Conservation (phyloP, 2,888 invertebrate genomes). For the Sarcophaga caerulescens region DNA sequence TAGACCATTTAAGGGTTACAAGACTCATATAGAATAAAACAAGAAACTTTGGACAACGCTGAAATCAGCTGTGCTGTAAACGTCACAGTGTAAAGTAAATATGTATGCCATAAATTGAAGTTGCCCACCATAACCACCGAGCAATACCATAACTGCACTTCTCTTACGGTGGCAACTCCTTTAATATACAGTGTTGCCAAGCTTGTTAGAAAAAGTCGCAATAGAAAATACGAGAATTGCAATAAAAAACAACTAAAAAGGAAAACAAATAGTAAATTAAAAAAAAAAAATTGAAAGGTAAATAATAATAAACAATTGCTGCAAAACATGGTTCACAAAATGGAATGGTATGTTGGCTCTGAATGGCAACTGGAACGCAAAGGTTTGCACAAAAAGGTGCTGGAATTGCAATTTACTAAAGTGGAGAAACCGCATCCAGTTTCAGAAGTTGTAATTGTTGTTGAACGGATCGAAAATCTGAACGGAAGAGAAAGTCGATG, state of each 20-base stretch:
- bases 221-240: conserved; percentile 8
- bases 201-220: neutral
- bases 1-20: too few species aligned
- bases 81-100: too few species aligned
- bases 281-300: neutral
- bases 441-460: conserved; percentile 75
- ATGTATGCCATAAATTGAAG: neutral
- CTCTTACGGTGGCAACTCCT: neutral
- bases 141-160: neutral
- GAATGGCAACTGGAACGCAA: conserved; percentile 75
- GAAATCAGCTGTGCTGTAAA: too few species aligned
- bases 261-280: neutral
- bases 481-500: conserved; percentile 73
- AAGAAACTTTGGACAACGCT: too few species aligned
- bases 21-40: too few species aligned
- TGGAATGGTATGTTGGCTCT: conserved; percentile 79
- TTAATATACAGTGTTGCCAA: neutral
- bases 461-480: conserved; percentile 74
- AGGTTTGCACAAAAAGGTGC: conserved; percentile 77
- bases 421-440: conserved; percentile 77
- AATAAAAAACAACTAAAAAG: conserved; percentile 8
- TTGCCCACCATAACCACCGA: too few species aligned
- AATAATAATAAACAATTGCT: neutral
- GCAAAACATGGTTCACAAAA: conserved; percentile 63
- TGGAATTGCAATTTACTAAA: conserved; percentile 72